Percentiles rank a stretch among this genome's conserved stretches.
Conservation (phyloP, 2,888 invertebrate genomes). For the Acanthosepion lycidas region DNA sequence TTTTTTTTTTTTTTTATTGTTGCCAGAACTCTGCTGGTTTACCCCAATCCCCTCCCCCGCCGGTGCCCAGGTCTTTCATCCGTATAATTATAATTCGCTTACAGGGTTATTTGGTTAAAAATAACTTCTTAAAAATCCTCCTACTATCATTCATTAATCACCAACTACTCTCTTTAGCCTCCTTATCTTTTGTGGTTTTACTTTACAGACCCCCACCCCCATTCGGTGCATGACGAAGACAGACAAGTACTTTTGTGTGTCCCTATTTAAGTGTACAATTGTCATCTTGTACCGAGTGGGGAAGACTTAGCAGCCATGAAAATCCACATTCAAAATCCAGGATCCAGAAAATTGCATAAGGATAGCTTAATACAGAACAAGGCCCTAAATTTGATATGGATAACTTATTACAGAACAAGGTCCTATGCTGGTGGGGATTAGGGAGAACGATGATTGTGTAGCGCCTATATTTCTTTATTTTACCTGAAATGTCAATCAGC, state of each 20-base stretch:
- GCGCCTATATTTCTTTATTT: too few relatives aligned
- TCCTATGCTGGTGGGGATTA: too few relatives aligned
- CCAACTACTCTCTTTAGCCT: background rate
- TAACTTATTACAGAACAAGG: too few relatives aligned
- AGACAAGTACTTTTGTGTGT: background rate
- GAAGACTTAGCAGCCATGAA: too few relatives aligned
- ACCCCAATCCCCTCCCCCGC: background rate
- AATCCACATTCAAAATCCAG: too few relatives aligned
- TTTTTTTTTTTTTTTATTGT: background rate
- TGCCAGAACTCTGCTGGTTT: background rate
- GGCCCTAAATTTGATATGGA: too few relatives aligned
- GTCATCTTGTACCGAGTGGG: too few relatives aligned
- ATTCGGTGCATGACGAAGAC: background rate
- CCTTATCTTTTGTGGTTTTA: background rate
- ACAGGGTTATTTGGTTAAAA: background rate
- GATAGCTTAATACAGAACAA: too few relatives aligned
- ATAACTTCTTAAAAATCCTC: background rate
- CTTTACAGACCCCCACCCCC: background rate
- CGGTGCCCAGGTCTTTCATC: background rate
- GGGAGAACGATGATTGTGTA: too few relatives aligned
- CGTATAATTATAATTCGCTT: constrained; percentile 12
- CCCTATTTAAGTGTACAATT: too few relatives aligned
- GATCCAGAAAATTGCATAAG: too few relatives aligned
- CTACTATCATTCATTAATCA: background rate
- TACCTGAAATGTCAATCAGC: too few relatives aligned